Percentiles rank a stretch among this genome's conserved stretches.
These are phyloP conservation scores for Drosophila busckii DNA, from an alignment of 1,140 invertebrate genomes.

Conservation along the genomic window DNA sequence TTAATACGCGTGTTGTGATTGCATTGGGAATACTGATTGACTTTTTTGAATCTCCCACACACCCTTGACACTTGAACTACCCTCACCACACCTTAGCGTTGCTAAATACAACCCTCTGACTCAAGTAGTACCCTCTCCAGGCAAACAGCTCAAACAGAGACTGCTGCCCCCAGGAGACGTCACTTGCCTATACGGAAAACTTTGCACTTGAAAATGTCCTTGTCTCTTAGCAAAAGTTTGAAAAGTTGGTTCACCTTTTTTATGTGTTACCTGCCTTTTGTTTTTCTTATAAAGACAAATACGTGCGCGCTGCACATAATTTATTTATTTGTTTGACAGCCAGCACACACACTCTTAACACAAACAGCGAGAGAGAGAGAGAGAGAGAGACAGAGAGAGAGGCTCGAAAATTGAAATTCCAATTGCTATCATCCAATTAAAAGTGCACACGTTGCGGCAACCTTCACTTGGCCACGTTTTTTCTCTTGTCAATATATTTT, in stretches of 20 bases:
- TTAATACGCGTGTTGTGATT: slow-evolving; percentile 73
- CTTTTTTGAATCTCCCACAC: slow-evolving; percentile 57
- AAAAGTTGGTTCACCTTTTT: slow-evolving; percentile 30
- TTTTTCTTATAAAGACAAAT: slow-evolving; percentile 29
- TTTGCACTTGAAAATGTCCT: slow-evolving; percentile 69
- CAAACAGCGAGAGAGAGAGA: no score
- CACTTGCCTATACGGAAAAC: slow-evolving; percentile 45
- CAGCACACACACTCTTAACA: no score
- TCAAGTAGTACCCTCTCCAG: not conserved
- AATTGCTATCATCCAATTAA: slow-evolving; percentile 45
- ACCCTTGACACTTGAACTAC: slow-evolving; percentile 31
- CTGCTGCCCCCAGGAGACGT: slow-evolving; percentile 35
- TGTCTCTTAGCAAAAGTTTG: slow-evolving; percentile 32
- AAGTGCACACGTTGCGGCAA: slow-evolving; percentile 15
- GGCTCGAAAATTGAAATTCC: no score
- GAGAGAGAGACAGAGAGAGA: no score
- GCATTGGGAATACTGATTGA: slow-evolving; percentile 76
- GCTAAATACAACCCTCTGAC: slow-evolving; percentile 34
- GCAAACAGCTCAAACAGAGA: slow-evolving; percentile 44
- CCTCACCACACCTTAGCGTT: slow-evolving; percentile 15
- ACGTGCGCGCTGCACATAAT: slow-evolving; percentile 17
- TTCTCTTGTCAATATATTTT: slow-evolving; percentile 40
- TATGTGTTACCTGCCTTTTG: not conserved
- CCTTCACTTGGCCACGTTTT: slow-evolving; percentile 50
- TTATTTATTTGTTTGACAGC: slow-evolving; percentile 49